Base-by-base conservation (phyloP, 1,140 invertebrate species). In the Bombus picipes region DNA sequence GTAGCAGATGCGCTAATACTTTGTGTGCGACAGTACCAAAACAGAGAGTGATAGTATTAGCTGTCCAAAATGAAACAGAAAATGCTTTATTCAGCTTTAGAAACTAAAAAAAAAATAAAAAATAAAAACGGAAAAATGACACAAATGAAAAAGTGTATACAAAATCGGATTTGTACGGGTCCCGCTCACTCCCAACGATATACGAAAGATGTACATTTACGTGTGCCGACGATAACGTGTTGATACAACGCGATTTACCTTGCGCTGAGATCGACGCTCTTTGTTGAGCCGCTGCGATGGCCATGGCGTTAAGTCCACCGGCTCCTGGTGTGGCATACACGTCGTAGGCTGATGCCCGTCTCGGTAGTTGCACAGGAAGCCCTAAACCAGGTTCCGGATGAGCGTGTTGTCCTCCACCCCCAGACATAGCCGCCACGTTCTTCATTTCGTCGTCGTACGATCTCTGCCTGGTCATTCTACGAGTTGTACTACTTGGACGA, bases 401-500 rank as follows among this genome's bases (percentile, higher is more conserved):
- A 82, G 92, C 91, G 80, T 90, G 81, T 28, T 93, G 94, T 22
- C 90, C 87, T 66, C 94, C 62, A 89, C 83, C 66, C 5, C 72
- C 82, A 47, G 83, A 65, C 85, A 90, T 81, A 39, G 86, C 81
- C 39, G 75, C 81, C 81, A 87, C 94, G 92, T 95, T 94, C 95
- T 96, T 96, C 25, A 97, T 96, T 85, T 98, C 97, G 79, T 98
- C 97, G 90, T 98, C 97, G 90, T 97, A 98, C 89, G 97, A 98
- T 88, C 97, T 97, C 93, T 98, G 97, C 25, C 97, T 96, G 9
- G 97, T 96, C 22, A 97, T 96, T 79, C 97, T 97, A 70, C 97
- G 94, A 5, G 92, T 83, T 47, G 81, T 88, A 74, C 90, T 57
- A 34, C 89, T 59, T 83, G 91, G 34, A 13, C 93, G 89, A 79